Percentiles rank a stretch among this genome's conserved stretches.
Evolutionary conservation across 2,113 vertebrate species (phyloP).

Genomic region (Syngnathus floridae): DNA sequence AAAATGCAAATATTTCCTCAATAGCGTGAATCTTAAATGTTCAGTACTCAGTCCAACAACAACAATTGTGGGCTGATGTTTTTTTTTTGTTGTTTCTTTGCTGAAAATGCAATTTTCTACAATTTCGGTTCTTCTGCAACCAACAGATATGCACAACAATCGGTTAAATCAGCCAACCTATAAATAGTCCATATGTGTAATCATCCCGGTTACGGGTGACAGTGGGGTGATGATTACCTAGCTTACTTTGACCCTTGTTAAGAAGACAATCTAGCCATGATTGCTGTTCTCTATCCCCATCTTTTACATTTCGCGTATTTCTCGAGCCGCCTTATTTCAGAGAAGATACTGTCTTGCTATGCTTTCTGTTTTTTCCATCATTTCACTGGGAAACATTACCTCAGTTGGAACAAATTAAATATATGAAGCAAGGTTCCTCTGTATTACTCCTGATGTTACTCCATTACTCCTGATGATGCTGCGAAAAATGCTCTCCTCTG

Average conservation of each 20-base stretch:
- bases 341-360: not conserved
- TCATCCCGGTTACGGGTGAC: not conserved
- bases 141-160: not conserved
- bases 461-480: not conserved
- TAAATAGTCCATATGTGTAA: not conserved
- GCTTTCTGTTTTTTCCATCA: not conserved
- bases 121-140: not conserved
- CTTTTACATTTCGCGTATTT: not conserved
- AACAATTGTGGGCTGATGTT: no score
- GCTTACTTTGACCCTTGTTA: slow-evolving; percentile 16
- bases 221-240: slow-evolving; percentile 20
- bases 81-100: not conserved
- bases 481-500: not conserved
- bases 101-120: not conserved
- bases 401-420: not conserved
- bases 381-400: not conserved
- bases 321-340: not conserved
- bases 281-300: slow-evolving; percentile 2
- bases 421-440: not conserved
- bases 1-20: no score
- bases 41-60: no score
- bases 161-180: not conserved
- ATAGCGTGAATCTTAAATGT: no score
- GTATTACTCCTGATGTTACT: not conserved
- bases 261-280: slow-evolving; percentile 10